These are phyloP conservation scores for Busseola fusca DNA, from an alignment of 2,888 invertebrate genomes.

Conservation along the genomic window DNA sequence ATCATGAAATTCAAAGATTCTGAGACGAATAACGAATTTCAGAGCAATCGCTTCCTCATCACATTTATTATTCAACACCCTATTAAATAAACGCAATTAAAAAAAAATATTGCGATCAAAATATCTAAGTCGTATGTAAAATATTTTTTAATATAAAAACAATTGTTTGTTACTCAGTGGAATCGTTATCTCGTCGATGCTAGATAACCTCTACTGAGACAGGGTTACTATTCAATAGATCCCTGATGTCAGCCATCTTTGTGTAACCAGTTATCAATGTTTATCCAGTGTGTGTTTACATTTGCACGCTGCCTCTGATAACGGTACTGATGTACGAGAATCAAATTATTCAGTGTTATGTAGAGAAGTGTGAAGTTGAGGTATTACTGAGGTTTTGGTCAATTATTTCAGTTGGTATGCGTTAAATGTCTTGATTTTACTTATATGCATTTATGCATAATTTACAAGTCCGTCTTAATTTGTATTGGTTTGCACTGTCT, in stretches of 20 bases:
- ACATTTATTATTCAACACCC: slow-evolving; percentile 33
- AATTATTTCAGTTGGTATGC: neutral
- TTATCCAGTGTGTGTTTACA: slow-evolving; percentile 80
- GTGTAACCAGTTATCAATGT: slow-evolving; percentile 76
- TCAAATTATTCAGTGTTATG: slow-evolving; percentile 40
- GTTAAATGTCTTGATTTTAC: neutral
- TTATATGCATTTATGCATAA: neutral
- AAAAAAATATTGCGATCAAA: slow-evolving; percentile 28
- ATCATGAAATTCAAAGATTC: slow-evolving; percentile 11
- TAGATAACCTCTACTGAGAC: slow-evolving; percentile 59
- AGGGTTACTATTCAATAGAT: slow-evolving; percentile 59
- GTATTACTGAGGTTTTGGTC: slow-evolving; percentile 9
- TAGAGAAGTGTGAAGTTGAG: slow-evolving; percentile 23
- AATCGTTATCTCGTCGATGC: slow-evolving; percentile 55
- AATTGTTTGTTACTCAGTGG: slow-evolving; percentile 39
- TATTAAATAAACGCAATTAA: slow-evolving; percentile 41
- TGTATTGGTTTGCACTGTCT: neutral
- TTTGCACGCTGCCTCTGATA: slow-evolving; percentile 70
- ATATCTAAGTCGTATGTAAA: slow-evolving; percentile 33
- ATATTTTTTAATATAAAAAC: slow-evolving; percentile 44
- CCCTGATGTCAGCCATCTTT: slow-evolving; percentile 74
- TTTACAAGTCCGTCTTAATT: neutral
- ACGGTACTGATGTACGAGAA: slow-evolving; percentile 67
- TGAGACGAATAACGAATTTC: slow-evolving; percentile 1
- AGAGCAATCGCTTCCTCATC: slow-evolving; percentile 18